Base-by-base conservation (phyloP, 2,888 invertebrate species). In the Zele albiditarsus region DNA sequence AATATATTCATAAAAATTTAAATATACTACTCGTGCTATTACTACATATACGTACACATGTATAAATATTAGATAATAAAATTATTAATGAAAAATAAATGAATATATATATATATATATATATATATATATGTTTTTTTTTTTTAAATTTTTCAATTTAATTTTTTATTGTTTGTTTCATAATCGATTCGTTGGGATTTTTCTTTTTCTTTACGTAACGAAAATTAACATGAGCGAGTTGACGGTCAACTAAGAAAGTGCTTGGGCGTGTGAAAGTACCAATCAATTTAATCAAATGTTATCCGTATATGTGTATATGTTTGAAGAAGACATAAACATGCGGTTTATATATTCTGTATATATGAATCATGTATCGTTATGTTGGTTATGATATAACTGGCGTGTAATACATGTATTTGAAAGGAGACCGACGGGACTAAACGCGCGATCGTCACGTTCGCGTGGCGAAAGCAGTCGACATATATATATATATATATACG, bases 401-500 rank as follows among this genome's bases (percentile, higher is more conserved):
- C 74, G 71, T 77, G 82, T 86, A 85, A 85, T 85, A 82, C 83
- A 84, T 84, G 83, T 84, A 83, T 83, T 86, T 83, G 33, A 84
- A 86, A 84, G 80, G 83, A 84, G 86, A 80, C 81, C 82, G 81
- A 49, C 60, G 46, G 74, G 74, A 72, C 65, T 68, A 67, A 74
- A 75, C 63, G 73, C 65, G 71, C 62, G 72, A 63, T 72, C 76
- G 77, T 67, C 72, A 79, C 79, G 78, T 82, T 85, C 81, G 79
- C 80, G 82, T 81, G 84, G 86, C 84, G 86, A 87, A 87, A 87
- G 87, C 85, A 86, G 80, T 82, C 84, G 75, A 58, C n/a, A 27
- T 27, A 8, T 27, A 31, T 42, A 27, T 57, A 74, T 73, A 67
- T 14, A 12, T 23, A n/a, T 75, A 63, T 72, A 65, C 12, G 65